Base-by-base conservation (phyloP, 2,888 invertebrate genomes). In the Biston stratarius region DNA sequence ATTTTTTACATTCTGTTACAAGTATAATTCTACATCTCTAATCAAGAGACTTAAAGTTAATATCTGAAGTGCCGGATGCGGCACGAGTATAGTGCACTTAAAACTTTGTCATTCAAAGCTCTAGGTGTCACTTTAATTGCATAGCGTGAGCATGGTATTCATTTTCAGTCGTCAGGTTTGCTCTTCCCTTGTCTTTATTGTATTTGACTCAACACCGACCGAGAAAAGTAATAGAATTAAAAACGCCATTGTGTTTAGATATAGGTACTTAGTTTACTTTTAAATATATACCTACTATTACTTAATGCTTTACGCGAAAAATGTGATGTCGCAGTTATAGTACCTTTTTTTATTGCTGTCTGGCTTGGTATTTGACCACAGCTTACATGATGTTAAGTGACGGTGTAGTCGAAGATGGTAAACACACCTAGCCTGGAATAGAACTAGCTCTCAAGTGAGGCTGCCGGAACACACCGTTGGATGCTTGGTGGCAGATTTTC, bases 131-230 rank as follows among this genome's bases (percentile, higher is more conserved):
- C 34, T 57, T 34, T 57, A 57, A 57, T 45, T 57, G 57, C 34
- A 34, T 34, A 24, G 45, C 45, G 44, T 57, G 53, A 40, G 53
- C 48, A 15, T 40, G 45, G 34, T 33, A 45, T 14, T 34, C 45
- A 45, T 47, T 48, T 48, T 48, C 48, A 48, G 57, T 66, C 60
- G 64, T 57, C 44, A 64, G 58, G 48, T 45, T 42, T 53, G 14
- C 53, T 40, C 42, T 57, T n/a, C 36, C 45, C 34, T 7, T 44
- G 42, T 6, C 34, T 57, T 57, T 45, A 57, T 51, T 51, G 51
- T 36, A 51, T 51, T 51, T n/a, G 51, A 51, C 34, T 36, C 36
- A n/a, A 34, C 34, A 33, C 34, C 1, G 36, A 36, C 11, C 34
- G n/a, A 7, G 34, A 51, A n/a, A 7, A n/a, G 11, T 48, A 24